Evolutionary conservation across 2,797 vertebrate species (phyloP), one percentile per base, ranked within the genome.

Genomic region (Apogon talboti): DNA sequence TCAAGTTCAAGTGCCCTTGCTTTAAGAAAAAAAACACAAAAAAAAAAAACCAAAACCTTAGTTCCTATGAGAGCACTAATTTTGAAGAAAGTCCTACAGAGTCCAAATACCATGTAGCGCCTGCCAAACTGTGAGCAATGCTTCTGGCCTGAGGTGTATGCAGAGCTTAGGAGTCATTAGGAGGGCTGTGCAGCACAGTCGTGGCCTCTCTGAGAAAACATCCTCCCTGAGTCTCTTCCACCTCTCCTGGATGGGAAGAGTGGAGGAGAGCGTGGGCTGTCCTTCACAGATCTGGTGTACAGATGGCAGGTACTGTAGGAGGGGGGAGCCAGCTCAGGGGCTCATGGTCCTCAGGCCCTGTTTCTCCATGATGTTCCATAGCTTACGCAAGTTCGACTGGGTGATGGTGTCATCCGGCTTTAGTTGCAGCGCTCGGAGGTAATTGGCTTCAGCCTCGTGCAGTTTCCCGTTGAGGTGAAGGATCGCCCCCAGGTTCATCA

Each of bases 321-420:
- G 19, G 55, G 55, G 28, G 6, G 68, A 18, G 45, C 41, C 59
- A 65, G 51, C 54, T 94, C 89, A 94, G 57, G 91, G 91, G 66
- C 91, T 87, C 3, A 21, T 84, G 78, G 91, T 98, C 93, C 94
- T 96, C 89, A 99, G 87, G 84, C 98, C 97, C 93, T 98, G 97
- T 71, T 99, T 99, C 88, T 99, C 97, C 97, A 99, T 99, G 89
- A 99, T 98, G 91, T 99, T 99, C 97, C 97, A 98, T 54, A 99
- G 91, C 87, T 99, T 99, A 54, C 97, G 97, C 78, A 99, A 92
- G 86, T 99, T 99, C 64, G 98, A 99, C 88, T 98, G 98, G 9
- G 98, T 99, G 91, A 99, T 99, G 86, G 93, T 86, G 76, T 99
- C 98, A 35, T 99, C 97, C 0, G 97, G 97, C 77, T 99, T 99